Conservation (phyloP, 2,797 vertebrate species). For the Brachymystax lenok region DNA sequence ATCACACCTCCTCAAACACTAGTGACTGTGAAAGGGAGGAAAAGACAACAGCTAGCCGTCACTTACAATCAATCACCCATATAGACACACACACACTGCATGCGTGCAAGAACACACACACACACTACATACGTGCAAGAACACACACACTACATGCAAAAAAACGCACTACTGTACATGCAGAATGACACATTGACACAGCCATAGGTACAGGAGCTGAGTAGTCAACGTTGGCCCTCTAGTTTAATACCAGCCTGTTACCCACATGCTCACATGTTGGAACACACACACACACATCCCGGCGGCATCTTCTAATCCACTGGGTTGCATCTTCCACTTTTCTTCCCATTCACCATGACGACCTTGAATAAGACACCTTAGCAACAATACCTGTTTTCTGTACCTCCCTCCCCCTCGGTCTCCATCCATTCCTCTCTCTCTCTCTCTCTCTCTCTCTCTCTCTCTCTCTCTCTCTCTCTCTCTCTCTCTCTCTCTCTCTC, state of each 20-base stretch:
- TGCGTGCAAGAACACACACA: not conserved
- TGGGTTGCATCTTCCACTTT: conserved; percentile 47
- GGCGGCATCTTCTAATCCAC: conserved; percentile 48
- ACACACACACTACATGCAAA: conserved; percentile 26
- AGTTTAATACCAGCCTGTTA: not conserved
- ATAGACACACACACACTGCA: not conserved
- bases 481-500: conserved; percentile 29
- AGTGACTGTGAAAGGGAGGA: conserved; percentile 36
- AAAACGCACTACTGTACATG: not conserved
- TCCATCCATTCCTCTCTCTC: conserved; percentile 32
- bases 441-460: too few relatives aligned
- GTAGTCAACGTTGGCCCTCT: not conserved
- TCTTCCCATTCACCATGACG: conserved; percentile 57
- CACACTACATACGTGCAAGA: conserved; percentile 13
- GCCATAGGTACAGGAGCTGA: too few relatives aligned
- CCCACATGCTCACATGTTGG: not conserved
- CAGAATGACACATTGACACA: conserved; percentile 13
- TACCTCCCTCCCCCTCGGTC: conserved; percentile 39
- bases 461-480: conserved; percentile 33
- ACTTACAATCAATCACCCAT: conserved; percentile 20
- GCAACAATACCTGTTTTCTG: conserved; percentile 54
- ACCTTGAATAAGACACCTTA: conserved; percentile 71
- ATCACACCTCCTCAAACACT: conserved; percentile 34
- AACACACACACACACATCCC: not conserved
- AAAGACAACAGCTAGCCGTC: conserved; percentile 46